phyloP scores from a whole-genome alignment of 2,113 vertebrate species.

The Pterocles orientalis region DNA sequence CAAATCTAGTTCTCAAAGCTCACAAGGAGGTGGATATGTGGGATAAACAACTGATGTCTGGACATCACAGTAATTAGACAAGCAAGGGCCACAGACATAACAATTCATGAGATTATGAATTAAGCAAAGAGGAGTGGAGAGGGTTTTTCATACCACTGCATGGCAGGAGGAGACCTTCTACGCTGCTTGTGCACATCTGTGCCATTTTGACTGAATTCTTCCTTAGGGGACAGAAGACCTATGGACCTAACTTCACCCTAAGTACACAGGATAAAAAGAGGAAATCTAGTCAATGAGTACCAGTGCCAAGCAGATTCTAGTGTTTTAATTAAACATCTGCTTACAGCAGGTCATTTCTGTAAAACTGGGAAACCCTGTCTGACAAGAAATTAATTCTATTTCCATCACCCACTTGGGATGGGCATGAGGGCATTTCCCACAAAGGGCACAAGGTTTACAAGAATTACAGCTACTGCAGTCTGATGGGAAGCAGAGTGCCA shows the following conservation, averaged over 20 bases:
- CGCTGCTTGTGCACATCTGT: background rate
- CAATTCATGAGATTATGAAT: background rate
- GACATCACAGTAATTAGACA: background rate
- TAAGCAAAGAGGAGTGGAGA: background rate
- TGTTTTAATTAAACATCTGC: background rate
- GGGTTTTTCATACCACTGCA: background rate
- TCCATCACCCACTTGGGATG: background rate
- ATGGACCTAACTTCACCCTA: background rate
- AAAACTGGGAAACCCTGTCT: background rate
- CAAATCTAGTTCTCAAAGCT: background rate
- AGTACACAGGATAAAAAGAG: background rate
- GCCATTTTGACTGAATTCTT: accelerated
- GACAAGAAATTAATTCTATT: background rate
- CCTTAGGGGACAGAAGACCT: background rate
- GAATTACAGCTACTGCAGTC: background rate
- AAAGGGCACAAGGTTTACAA: background rate
- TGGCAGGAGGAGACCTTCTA: background rate
- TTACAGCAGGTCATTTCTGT: background rate
- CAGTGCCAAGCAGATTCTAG: background rate
- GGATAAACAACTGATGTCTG: background rate
- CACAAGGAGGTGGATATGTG: background rate
- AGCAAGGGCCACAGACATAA: accelerated
- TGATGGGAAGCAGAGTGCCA: background rate
- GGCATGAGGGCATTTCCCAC: background rate
- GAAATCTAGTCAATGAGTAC: background rate